A percentile compares a stretch with the other conserved stretches of the same genome.
These are phyloP conservation scores for Megalops atlanticus DNA, from an alignment of 2,113 vertebrate genomes.

Conservation along the genomic window DNA sequence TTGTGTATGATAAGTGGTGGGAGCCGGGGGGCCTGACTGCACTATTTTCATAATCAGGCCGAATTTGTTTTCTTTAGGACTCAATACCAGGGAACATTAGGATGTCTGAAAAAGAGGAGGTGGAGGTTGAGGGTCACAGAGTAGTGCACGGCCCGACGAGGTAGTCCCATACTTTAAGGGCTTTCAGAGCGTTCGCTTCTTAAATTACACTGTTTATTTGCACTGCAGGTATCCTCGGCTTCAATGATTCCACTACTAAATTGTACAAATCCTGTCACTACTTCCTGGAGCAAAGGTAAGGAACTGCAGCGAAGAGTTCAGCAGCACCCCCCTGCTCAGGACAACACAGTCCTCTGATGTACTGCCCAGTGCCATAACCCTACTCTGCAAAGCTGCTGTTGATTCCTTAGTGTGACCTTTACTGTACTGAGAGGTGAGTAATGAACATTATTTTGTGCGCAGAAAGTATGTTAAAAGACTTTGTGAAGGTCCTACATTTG, in stretches of 20 bases:
- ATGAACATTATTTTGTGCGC: too few species aligned
- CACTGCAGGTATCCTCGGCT: constrained; percentile 31
- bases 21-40: constrained; percentile 62
- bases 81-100: constrained; percentile 58
- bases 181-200: constrained; percentile 49
- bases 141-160: constrained; percentile 41
- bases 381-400: too few species aligned
- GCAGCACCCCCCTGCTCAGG: too few species aligned
- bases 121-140: constrained; percentile 38
- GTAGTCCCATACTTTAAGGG: constrained; percentile 48
- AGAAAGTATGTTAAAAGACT: too few species aligned
- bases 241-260: background rate
- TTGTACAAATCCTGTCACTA: background rate
- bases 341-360: too few species aligned
- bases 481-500: too few species aligned
- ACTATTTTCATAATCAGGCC: constrained; percentile 74
- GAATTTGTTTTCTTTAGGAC: constrained; percentile 75
- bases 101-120: constrained; percentile 58
- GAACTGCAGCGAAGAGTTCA: too few species aligned
- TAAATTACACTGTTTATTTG: constrained; percentile 57
- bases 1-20: constrained; percentile 72
- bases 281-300: too few species aligned
- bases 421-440: too few species aligned
- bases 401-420: too few species aligned
- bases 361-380: too few species aligned